phyloP scores from a whole-genome alignment of 2,113 vertebrate genomes.

The Laticauda colubrina region DNA sequence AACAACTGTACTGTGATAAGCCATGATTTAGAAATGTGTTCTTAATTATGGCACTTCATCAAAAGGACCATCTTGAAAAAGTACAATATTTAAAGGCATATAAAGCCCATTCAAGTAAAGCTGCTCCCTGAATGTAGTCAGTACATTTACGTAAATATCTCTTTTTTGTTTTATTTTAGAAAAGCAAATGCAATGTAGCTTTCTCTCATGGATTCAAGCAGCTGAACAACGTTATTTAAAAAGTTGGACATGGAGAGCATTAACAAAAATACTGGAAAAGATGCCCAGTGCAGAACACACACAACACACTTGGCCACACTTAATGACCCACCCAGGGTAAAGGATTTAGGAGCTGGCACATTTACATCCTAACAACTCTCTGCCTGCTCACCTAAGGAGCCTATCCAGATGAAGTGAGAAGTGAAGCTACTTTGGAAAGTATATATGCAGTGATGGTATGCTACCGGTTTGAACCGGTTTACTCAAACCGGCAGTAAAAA shows the following conservation, averaged over 20 bases:
- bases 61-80: not conserved
- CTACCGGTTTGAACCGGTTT: no score
- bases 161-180: not conserved
- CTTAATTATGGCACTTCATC: slow-evolving; percentile 40
- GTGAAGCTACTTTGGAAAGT: not conserved
- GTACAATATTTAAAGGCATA: slow-evolving; percentile 1
- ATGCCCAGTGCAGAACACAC: not conserved
- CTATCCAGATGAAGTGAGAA: not conserved
- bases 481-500: no score
- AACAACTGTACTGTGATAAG: slow-evolving; percentile 46
- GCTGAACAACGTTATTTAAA: not conserved
- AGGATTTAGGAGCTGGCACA: not conserved
- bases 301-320: not conserved
- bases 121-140: not conserved
- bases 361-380: not conserved
- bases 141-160: not conserved
- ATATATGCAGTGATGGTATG: no score
- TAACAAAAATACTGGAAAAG: not conserved
- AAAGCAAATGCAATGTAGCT: not conserved
- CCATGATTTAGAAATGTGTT: slow-evolving; percentile 39
- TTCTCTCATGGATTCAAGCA: not conserved
- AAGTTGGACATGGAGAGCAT: not conserved
- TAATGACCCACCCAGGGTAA: not conserved
- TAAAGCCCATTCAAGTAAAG: not conserved
- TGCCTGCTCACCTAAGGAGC: not conserved